Evolutionary conservation across 2,888 invertebrate genomes (phyloP).

Genomic region (Sminthurinus aureus): DNA sequence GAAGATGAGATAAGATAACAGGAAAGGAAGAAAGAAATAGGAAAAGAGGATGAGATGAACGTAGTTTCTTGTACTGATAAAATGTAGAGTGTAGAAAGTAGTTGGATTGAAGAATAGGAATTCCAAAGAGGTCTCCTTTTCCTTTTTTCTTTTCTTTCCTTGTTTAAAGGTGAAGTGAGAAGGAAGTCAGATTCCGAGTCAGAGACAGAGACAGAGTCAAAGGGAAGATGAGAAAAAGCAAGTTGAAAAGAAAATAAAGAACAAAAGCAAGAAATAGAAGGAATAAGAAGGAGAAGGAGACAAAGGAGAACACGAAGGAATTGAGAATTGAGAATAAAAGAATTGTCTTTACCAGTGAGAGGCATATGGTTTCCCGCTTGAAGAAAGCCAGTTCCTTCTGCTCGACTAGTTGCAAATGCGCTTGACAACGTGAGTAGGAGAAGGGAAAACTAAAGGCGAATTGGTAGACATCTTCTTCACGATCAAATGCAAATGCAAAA

Average conservation of each 20-base stretch:
- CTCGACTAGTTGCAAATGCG: slow-evolving; percentile 79
- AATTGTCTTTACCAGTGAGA: slow-evolving; percentile 63
- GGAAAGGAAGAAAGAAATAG: neutral
- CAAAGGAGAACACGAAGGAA: neutral
- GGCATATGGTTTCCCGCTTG: slow-evolving; percentile 75
- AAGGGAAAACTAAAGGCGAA: slow-evolving; percentile 95
- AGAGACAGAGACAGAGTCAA: neutral
- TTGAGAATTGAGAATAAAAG: neutral
- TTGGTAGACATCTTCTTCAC: slow-evolving; percentile 93
- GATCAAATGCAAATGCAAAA: slow-evolving; percentile 93
- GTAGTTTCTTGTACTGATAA: too few species aligned
- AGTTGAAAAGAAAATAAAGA: neutral
- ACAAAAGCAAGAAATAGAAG: neutral
- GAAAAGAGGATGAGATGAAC: neutral
- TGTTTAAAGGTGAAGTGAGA: too few species aligned
- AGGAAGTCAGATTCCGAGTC: too few species aligned
- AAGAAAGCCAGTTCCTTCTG: slow-evolving; percentile 69
- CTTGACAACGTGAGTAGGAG: slow-evolving; percentile 89
- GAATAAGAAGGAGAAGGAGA: neutral
- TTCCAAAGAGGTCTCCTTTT: neutral
- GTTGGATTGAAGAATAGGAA: neutral
- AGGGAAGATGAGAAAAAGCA: neutral
- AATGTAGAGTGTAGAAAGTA: too few species aligned
- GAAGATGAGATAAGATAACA: slow-evolving; percentile 5
- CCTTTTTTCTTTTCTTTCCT: too few species aligned